phyloP scores from a whole-genome alignment of 2,113 vertebrate genomes.

The Thalassarche chlororhynchos region DNA sequence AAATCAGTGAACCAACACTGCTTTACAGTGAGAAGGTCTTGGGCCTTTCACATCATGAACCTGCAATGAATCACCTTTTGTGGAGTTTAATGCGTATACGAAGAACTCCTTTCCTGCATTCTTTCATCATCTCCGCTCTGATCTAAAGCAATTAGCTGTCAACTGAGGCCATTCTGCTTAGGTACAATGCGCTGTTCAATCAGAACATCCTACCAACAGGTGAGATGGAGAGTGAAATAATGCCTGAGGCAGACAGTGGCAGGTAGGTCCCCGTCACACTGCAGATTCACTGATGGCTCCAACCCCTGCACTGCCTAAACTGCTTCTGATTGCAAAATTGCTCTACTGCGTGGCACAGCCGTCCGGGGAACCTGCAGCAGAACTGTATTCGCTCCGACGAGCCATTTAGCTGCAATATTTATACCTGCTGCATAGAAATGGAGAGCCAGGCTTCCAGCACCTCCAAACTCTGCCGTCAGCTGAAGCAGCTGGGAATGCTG shows the following conservation, averaged over 20 bases:
- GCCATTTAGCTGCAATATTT: neutral
- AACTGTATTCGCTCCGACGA: rapidly evolving
- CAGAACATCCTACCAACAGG: neutral
- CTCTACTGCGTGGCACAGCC: neutral
- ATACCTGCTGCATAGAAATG: neutral
- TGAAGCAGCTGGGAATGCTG: neutral
- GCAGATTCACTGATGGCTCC: neutral
- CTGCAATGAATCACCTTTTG: neutral
- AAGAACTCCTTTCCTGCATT: neutral
- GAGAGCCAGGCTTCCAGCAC: neutral
- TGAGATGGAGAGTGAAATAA: neutral
- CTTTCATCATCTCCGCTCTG: neutral
- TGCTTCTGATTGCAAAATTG: neutral
- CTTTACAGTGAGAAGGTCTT: neutral
- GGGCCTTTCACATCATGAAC: neutral
- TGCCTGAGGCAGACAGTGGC: neutral
- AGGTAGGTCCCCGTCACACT: neutral
- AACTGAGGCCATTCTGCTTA: neutral
- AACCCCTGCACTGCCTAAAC: neutral
- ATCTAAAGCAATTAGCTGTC: neutral
- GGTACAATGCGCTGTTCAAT: neutral
- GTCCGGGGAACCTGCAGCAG: neutral
- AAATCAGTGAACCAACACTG: neutral
- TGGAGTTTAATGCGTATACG: rapidly evolving
- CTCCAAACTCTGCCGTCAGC: neutral